phyloP scores from a whole-genome alignment of 2,797 vertebrate genomes.

The Sciurus vulgaris region DNA sequence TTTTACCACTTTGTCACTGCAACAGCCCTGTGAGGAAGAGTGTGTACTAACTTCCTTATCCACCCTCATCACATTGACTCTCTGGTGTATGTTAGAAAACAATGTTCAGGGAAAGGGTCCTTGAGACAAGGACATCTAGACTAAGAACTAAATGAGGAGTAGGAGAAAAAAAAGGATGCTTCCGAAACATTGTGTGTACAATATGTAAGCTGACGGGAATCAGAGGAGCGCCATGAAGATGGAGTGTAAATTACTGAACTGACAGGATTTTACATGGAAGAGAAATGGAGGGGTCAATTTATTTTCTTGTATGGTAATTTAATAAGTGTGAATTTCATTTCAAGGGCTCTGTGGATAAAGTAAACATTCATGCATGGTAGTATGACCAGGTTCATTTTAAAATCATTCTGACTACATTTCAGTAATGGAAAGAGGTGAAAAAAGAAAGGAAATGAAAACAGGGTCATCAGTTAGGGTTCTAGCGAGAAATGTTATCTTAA shows the following conservation, averaged over 20 bases:
- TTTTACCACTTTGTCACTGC: neutral
- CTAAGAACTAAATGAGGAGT: neutral
- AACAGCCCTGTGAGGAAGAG: neutral
- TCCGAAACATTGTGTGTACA: neutral
- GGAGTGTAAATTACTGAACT: neutral
- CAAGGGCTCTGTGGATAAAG: neutral
- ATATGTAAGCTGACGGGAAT: neutral
- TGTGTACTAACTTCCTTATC: neutral
- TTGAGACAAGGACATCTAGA: neutral
- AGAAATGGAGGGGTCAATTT: neutral
- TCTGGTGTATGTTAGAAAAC: accelerated
- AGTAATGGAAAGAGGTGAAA: neutral
- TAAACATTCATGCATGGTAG: neutral
- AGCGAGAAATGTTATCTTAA: neutral
- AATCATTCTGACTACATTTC: neutral
- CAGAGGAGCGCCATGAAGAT: neutral
- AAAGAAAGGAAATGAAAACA: neutral
- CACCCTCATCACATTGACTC: neutral
- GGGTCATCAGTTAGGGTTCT: neutral
- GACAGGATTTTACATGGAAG: neutral
- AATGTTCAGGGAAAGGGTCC: neutral
- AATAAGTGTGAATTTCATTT: neutral
- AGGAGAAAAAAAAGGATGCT: neutral
- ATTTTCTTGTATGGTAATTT: neutral
- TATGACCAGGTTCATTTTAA: neutral